Base-by-base conservation (phyloP, 2,797 vertebrate genomes). In the Amblyopsis hoosieri region DNA sequence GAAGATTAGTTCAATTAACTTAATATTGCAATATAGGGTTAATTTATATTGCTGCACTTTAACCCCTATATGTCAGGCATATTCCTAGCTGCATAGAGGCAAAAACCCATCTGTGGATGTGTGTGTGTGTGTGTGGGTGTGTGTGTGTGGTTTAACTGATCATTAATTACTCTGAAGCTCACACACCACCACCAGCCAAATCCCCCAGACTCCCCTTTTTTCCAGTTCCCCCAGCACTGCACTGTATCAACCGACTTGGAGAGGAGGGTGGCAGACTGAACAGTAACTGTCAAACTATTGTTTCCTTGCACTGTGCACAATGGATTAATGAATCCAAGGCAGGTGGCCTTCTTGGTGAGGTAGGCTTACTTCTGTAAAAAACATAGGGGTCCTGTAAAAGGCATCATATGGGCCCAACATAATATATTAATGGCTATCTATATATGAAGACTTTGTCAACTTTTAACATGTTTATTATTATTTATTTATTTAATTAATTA, bases 21-120 rank as follows among this genome's bases (percentile, higher is more conserved):
- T 84, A 87, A 85, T 85, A 85, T 88, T 80, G 77, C 84, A 87
- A 90, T 88, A 82, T 80, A 48, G 72, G 84, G 79, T 84, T 89
- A 85, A 91, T 86, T 86, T 66, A 86, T 87, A 81, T 81, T 77
- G 67, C 70, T 79, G 72, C 66, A 81, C 67, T 83, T 83, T 79
- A 81, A 75, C 76, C 71, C 69, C 60, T 51, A 63, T 52, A n/a
- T 12, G 12, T 12, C 47, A 12, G 79, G 76, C 75, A 72, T 14
- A 1, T 65, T 67, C 80, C 80, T 86, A 75, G 64, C 37, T 12
- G 65, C 42, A 46, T 51, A 8, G n/a, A 45, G 42, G 49, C 29
- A 52, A 66, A 57, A 50, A 55, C 49, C 23, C 48, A 47, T 67
- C 19, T 59, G 48, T 17, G 56, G 60, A 67, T 64, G 61, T 75